Evolutionary conservation across 2,797 vertebrate genomes (phyloP), one percentile per base, ranked within the genome.

Genomic region (Pristis pectinata): DNA sequence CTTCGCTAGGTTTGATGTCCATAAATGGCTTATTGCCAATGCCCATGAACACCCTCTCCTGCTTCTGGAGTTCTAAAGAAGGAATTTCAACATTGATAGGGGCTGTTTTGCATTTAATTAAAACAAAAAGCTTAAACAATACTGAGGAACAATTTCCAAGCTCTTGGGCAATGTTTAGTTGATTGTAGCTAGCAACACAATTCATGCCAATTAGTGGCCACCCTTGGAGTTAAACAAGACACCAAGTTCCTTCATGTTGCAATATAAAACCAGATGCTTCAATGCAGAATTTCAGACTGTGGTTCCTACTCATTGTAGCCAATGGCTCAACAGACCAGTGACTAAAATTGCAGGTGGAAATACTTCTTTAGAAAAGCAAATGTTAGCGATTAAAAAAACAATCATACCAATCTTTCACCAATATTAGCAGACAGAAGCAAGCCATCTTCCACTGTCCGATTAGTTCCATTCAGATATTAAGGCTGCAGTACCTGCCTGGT

Each of bases 1-100:
- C 97, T 24, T 98, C 98, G 93, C 98, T 98, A 94, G 98, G 98
- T 95, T 97, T 96, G 96, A 98, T 98, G 95, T 98, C 98, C 96
- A 97, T 98, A 95, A 98, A 98, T 85, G 98, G 98, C 95, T 98
- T 98, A 95, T 97, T 97, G 91, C 98, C 98, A 83, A 98, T 97
- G 74, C 98, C 98, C 96, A 98, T 97, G 95, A 98, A 98, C 49
- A 97, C 97, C 95, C 98, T 96, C 95, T 98, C 98, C 95, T 98
- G 98, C 97, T 98, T 98, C 7, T 98, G 97, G 87, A 98, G 96
- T 95, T 98, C 98, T 98, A 96, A 22, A 72, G 91, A 70, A 94
- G 37, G 80, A 80, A 94, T 76, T 94, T 94, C 92, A 94, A 76
- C 41, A 94, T 94, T n/a, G 92, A 94, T 34, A 94, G 92, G 92